Conservation (phyloP, 2,797 vertebrate species). For the Acipenser ruthenus region DNA sequence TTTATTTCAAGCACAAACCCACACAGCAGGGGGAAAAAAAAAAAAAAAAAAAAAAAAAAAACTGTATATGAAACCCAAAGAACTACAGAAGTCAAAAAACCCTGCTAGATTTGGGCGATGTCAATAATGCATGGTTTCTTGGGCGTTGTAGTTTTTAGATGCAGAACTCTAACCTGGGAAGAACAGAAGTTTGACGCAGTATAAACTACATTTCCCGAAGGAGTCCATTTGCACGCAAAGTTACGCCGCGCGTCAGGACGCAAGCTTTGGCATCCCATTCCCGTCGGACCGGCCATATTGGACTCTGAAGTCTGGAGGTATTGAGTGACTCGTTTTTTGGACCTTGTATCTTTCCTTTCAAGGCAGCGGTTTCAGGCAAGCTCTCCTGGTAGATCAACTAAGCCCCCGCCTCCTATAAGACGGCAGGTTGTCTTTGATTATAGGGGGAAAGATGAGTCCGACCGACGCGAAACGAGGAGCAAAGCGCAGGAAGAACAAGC, state of each 20-base stretch:
- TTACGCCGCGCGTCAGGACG: constrained; percentile 46
- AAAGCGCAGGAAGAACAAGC: constrained; percentile 96
- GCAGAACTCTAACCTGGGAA: neutral
- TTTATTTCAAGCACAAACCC: no score
- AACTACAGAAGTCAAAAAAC: no score
- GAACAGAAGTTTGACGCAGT: no score
- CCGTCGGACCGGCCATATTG: constrained; percentile 92
- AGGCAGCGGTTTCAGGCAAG: constrained; percentile 27
- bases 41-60: accelerated
- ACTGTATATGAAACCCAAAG: no score
- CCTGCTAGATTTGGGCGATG: neutral
- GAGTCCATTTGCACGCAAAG: constrained; percentile 8
- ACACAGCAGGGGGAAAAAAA: no score
- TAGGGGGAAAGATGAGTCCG: constrained; percentile 75
- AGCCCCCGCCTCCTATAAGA: constrained; percentile 47
- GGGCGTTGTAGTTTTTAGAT: constrained; percentile 11
- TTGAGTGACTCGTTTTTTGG: constrained; percentile 46
- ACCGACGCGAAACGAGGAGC: constrained; percentile 95
- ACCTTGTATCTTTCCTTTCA: constrained; percentile 41
- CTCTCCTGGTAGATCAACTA: constrained; percentile 32
- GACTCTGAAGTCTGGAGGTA: constrained; percentile 75
- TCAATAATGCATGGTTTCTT: constrained; percentile 7
- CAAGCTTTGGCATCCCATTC: constrained; percentile 70
- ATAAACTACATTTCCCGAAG: constrained; percentile 53
- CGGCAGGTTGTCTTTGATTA: constrained; percentile 55